These are phyloP conservation scores for Tachina grossa DNA, from an alignment of 2,888 invertebrate species.

Conservation along the genomic window DNA sequence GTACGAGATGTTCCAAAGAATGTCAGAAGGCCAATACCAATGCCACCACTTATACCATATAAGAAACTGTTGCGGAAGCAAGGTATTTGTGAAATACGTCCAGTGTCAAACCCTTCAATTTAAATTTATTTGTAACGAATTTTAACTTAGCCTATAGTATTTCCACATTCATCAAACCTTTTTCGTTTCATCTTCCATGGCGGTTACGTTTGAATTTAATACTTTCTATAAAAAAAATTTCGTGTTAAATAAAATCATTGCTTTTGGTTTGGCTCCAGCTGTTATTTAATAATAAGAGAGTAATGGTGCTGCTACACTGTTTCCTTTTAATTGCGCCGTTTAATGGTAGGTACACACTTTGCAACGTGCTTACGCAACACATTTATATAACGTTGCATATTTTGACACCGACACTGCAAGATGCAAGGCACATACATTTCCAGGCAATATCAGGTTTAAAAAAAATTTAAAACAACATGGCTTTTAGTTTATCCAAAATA, in stretches of 20 bases:
- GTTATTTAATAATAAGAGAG: slow-evolving; percentile 5
- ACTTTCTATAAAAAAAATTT: no score
- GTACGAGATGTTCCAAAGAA: slow-evolving; percentile 90
- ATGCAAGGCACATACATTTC: no score
- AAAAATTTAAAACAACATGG: no score
- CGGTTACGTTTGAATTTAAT: slow-evolving; percentile 34
- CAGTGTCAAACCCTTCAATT: slow-evolving; percentile 84
- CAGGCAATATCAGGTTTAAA: no score
- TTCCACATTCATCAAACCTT: slow-evolving; percentile 52
- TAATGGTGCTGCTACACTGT: slow-evolving; percentile 9
- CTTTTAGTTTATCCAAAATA: no score
- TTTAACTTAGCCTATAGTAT: not conserved
- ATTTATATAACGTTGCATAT: not conserved
- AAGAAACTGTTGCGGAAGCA: slow-evolving; percentile 91
- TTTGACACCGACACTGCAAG: no score
- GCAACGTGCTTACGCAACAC: not conserved
- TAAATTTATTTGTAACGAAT: not conserved
- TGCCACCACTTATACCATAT: slow-evolving; percentile 88
- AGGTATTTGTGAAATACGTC: slow-evolving; percentile 88
- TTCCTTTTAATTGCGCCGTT: not conserved
- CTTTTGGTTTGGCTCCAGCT: slow-evolving; percentile 29
- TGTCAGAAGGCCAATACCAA: slow-evolving; percentile 86
- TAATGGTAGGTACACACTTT: not conserved
- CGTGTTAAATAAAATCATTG: not conserved
- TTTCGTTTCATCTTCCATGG: slow-evolving; percentile 66